Percentiles rank a stretch among this genome's conserved stretches.
These are phyloP conservation scores for Pomatorhinus ruficollis DNA, from an alignment of 2,113 vertebrate genomes.

Conservation along the genomic window DNA sequence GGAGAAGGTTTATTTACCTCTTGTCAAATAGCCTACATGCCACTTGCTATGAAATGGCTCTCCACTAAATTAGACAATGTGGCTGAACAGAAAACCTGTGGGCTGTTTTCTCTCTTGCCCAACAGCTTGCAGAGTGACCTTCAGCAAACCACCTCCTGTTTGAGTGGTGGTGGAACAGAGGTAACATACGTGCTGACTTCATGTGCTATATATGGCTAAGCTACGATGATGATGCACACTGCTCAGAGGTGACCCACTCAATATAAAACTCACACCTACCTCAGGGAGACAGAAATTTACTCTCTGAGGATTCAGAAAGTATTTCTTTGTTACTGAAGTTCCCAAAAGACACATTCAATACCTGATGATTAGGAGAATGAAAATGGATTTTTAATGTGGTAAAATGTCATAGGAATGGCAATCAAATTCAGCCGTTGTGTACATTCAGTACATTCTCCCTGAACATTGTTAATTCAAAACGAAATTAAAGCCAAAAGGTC, in stretches of 20 bases:
- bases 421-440: background rate
- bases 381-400: background rate
- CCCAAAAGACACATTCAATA: background rate
- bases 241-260: background rate
- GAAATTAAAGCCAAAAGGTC: background rate
- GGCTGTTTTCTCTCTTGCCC: background rate
- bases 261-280: background rate
- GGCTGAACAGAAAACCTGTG: background rate
- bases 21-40: background rate
- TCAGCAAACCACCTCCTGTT: background rate
- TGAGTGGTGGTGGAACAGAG: background rate
- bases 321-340: background rate
- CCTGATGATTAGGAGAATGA: background rate
- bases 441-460: background rate
- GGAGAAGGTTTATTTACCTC: background rate
- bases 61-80: background rate
- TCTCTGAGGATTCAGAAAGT: background rate
- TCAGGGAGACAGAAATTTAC: background rate
- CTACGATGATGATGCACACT: background rate
- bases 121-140: slow-evolving; percentile 1
- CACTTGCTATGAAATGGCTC: background rate
- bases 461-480: background rate
- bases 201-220: background rate
- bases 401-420: background rate
- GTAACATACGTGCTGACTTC: background rate